These are phyloP conservation scores for Ennomos fuscantarius DNA, from an alignment of 2,888 invertebrate genomes.

Conservation along the genomic window DNA sequence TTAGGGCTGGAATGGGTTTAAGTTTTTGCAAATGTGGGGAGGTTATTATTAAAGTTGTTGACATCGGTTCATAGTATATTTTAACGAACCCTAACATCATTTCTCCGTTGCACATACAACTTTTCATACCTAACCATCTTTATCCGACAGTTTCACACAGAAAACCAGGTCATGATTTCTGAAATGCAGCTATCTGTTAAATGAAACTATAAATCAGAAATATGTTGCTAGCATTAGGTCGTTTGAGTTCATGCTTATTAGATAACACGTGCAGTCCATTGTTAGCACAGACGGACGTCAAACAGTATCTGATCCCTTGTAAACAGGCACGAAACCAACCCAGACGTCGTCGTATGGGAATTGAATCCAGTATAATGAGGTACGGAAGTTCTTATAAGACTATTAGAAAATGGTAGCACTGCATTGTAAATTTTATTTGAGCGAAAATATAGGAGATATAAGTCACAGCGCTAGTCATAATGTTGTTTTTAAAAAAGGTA, in stretches of 20 bases:
- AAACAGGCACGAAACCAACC: constrained; percentile 57
- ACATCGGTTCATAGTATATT: constrained; percentile 5
- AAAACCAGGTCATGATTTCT: too few species aligned
- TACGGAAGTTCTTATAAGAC: constrained; percentile 3
- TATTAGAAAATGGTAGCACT: neutral
- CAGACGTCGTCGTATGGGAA: constrained; percentile 54
- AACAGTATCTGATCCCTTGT: constrained; percentile 67
- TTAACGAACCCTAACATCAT: too few species aligned
- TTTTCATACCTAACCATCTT: neutral
- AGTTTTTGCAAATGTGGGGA: constrained; percentile 19
- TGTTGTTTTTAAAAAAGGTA: neutral
- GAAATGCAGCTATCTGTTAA: too few species aligned
- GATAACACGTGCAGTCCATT: constrained; percentile 42
- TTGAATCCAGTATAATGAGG: constrained; percentile 44
- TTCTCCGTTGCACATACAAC: neutral
- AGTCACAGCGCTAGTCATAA: neutral
- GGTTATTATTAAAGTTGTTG: constrained; percentile 13
- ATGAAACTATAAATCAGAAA: too few species aligned
- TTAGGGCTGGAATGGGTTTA: constrained; percentile 27
- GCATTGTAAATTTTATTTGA: neutral
- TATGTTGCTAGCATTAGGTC: too few species aligned
- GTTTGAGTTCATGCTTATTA: too few species aligned
- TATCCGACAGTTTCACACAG: neutral
- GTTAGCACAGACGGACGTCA: constrained; percentile 75
- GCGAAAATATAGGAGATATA: neutral